Base-by-base conservation (phyloP, 1,140 invertebrate genomes). In the Panagrolaimus sp. region DNA sequence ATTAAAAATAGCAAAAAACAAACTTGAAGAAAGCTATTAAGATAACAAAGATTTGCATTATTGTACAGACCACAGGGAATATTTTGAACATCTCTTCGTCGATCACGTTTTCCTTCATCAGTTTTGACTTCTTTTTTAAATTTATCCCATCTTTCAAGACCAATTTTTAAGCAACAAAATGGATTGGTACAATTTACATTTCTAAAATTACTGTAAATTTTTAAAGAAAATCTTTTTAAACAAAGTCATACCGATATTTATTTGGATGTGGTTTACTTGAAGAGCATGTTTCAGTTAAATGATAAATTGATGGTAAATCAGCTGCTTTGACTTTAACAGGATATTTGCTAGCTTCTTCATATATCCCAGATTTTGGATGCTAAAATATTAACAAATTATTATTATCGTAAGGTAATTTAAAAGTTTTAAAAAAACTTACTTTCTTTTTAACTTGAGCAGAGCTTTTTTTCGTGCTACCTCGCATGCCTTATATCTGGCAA, bases 11-110 rank as follows among this genome's bases (percentile, higher is more conserved):
- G 52, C 52, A 2, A 55, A 38, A 38, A 1, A 10, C 52, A 26
- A 1, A 58, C 52, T 8, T 58, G 52, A 8, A 58, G 21, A 8
- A 58, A 58, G 0, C 21, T 26, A 21, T 58, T 58, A 17, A 58
- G 52, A 58, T 58, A 58, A n/a, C 52, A 58, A 21, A 58, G n/a
- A 58, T 58, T 58, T 9, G 52, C 52, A 17, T 58, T 58, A 17
- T 58, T 58, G 52, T 58, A 58, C 15, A 58, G 21, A 4, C 52
- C 52, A 28, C 52, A 58, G 1, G 52, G 52, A 12, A 58, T 4
- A 21, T n/a, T 8, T 2, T 17, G 21, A 38, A 38, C 32, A 17
- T 58, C 28, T 9, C 52, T 12, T n/a, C 21, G 52, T 28, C 28
- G 21, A 28, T 58, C 21, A 12, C 52, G 52, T 28, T 58, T 58